Conservation (phyloP, 2,797 vertebrate species). For the Glyptemys insculpta region DNA sequence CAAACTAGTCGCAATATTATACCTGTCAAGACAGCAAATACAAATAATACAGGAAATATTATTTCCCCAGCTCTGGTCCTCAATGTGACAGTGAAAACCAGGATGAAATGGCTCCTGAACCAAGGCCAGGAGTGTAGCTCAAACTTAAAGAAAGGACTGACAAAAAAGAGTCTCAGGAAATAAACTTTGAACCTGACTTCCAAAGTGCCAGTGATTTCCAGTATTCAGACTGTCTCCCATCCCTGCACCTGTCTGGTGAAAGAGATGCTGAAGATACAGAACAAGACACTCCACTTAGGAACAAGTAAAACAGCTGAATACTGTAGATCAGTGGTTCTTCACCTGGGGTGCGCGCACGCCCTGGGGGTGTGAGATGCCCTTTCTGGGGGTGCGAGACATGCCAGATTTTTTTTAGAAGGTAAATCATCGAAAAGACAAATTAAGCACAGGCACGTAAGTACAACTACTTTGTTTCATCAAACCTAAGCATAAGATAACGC, state of each 20-base stretch:
- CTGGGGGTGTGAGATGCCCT: too few relatives aligned
- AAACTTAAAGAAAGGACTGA: background rate
- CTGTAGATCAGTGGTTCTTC: too few relatives aligned
- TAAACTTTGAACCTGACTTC: background rate
- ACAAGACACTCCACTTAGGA: slow-evolving; percentile 42
- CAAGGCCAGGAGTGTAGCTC: background rate
- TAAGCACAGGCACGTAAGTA: too few relatives aligned
- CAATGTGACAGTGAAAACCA: background rate
- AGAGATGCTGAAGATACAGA: background rate
- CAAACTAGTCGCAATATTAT: background rate
- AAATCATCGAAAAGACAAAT: too few relatives aligned
- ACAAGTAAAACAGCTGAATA: slow-evolving; percentile 32
- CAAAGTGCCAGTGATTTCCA: background rate
- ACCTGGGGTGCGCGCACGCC: too few relatives aligned
- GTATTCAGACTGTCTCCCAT: background rate
- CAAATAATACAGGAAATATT: background rate
- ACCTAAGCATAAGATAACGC: too few relatives aligned
- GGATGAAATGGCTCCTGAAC: fast-evolving
- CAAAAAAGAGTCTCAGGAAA: background rate
- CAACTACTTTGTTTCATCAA: too few relatives aligned
- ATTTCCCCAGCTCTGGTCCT: fast-evolving
- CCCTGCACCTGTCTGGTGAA: background rate
- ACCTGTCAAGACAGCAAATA: background rate
- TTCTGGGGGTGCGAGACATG: too few relatives aligned
- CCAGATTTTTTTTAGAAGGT: too few relatives aligned